Evolutionary conservation across 2,888 invertebrate species (phyloP), one percentile per base, ranked within the genome.

Genomic region (Dryobotodes eremita): DNA sequence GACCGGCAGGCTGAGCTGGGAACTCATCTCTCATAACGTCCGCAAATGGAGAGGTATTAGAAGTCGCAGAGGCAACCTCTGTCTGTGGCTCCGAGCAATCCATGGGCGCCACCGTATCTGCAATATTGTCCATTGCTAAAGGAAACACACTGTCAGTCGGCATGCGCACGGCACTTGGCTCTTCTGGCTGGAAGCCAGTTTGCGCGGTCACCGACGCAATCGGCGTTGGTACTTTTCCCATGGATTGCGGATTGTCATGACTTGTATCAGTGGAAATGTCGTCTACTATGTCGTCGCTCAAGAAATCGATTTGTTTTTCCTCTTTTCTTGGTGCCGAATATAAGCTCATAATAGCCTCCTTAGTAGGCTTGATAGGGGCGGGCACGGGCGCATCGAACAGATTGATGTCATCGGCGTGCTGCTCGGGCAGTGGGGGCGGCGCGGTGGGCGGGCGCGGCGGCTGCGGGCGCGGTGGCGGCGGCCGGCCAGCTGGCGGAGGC

Each of bases 271-370:
- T 82, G 8, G 94, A 80, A 74, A 94, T 90, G 61, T 93, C 92
- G 69, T 97, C 97, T 57, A 93, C 83, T 81, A 97, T 94, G 86
- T 97, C 97, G 82, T 97, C 97, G 81, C 97, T 97, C 55, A 97
- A 92, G 81, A 97, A 96, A 91, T 97, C 97, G 10, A 96, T 95
- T 85, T 97, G 97, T 78, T 93, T 95, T 81, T 93, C 93, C 78
- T 95, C 95, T 85, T 94, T 93, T 86, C 94, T 95, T 2, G 97
- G 97, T 6, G 94, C 93, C 1, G 97, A 94, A 85, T 97, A 97
- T 66, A 97, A 92, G 90, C 97, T 97, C 59, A 97, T 90, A 74
- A 97, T 97, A 69, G 96, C 97, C 91, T 97, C 97, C 82, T 97
- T 97, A 11, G 97, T 96, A 62, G 97, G 97, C 84, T 96, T 96